Evolutionary conservation across 2,888 invertebrate species (phyloP).

Genomic region (Melanargia galathea): DNA sequence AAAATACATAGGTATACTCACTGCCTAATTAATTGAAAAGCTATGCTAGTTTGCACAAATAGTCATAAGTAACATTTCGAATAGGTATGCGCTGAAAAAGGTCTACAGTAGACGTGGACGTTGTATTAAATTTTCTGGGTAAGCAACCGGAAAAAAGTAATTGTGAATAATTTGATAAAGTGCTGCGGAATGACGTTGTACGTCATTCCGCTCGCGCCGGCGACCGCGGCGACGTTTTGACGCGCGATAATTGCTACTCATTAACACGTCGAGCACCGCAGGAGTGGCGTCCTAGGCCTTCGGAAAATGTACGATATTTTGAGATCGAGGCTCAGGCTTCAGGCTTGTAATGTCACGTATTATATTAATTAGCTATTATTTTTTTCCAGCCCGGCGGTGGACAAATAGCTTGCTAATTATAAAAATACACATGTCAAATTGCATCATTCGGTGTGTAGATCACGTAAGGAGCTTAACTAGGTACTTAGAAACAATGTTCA

Average conservation of each 20-base stretch:
- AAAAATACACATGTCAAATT: too few relatives aligned
- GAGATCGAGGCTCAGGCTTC: background rate
- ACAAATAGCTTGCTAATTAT: too few relatives aligned
- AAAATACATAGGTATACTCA: too few relatives aligned
- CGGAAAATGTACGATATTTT: background rate
- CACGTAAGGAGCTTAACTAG: too few relatives aligned
- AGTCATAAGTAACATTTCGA: background rate
- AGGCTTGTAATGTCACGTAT: background rate
- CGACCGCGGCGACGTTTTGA: conserved; percentile 31
- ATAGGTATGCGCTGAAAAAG: background rate
- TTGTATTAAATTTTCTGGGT: conserved; percentile 13
- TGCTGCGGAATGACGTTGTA: conserved; percentile 26
- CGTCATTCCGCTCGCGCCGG: conserved; percentile 20
- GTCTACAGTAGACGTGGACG: conserved; percentile 1
- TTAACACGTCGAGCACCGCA: conserved; percentile 32
- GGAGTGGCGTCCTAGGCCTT: conserved; percentile 8
- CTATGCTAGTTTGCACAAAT: background rate
- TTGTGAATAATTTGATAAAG: conserved; percentile 35
- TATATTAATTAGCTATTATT: background rate
- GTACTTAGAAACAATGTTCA: too few relatives aligned
- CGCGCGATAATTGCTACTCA: conserved; percentile 39
- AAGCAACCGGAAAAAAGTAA: conserved; percentile 25
- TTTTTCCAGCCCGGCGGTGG: too few relatives aligned
- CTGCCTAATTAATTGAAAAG: too few relatives aligned
- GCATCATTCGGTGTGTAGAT: too few relatives aligned